Base-by-base conservation (phyloP, 2,888 invertebrate genomes). In the Lycia hirtaria region DNA sequence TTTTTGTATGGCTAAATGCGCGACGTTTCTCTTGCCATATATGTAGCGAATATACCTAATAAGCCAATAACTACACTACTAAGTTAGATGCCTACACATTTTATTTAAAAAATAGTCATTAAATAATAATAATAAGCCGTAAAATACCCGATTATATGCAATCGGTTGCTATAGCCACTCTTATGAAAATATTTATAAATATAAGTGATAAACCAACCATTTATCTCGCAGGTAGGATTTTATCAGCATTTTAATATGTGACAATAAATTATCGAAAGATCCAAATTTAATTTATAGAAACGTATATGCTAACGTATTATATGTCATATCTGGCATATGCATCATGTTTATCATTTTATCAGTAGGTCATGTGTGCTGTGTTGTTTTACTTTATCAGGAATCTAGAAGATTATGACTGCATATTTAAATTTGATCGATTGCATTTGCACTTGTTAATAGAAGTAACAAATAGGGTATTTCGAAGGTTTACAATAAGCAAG, bases 101-200 rank as follows among this genome's bases (percentile, higher is more conserved):
- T n/a, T n/a, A n/a, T n/a, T n/a, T n/a, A n/a, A n/a, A n/a, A n/a
- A n/a, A n/a, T n/a, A n/a, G n/a, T n/a, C n/a, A n/a, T n/a, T n/a
- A n/a, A n/a, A n/a, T n/a, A n/a, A 35, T 48, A 37, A 37, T 37
- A 48, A 9, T 26, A 6, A 12, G 12, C 26, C 17, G 6, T 24
- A 37, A 24, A n/a, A 19, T 26, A 14, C 32, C 9, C 19, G 33
- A 28, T 14, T 15, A 37, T 43, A 41, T 26, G 33, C 17, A 51
- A 51, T 43, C 51, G 26, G 51, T 51, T 51, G 41, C 52, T 44
- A 45, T 22, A 53, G 53, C 38, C 10, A 38, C 45, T 12, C 38
- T 35, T 37, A 10, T 7, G 12, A 10, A 19, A 32, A 32, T 44
- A 32, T 32, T 30, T 44, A 14, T 19, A 19, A 30, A 44, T 5